A percentile compares a stretch with the other conserved stretches of the same genome.
phyloP scores from a whole-genome alignment of 2,113 vertebrate species.

The Myrmophylax atrothorax region DNA sequence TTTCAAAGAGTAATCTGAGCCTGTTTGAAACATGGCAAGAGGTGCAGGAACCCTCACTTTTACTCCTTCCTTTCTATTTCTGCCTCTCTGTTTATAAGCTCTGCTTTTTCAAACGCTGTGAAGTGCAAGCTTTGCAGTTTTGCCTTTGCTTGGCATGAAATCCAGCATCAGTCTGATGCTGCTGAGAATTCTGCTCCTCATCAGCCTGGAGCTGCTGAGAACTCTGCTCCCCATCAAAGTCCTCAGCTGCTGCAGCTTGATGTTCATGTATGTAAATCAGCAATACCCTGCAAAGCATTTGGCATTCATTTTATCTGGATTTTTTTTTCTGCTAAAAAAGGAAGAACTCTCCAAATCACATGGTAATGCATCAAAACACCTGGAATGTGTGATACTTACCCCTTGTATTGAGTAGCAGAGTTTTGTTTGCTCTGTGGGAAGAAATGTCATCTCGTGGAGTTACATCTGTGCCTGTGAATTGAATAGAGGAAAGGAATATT shows the following conservation, averaged over 20 bases:
- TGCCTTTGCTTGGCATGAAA: neutral
- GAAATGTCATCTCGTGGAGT: neutral
- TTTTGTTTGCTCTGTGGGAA: neutral
- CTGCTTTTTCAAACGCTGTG: neutral
- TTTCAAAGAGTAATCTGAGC: neutral
- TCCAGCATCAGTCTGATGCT: neutral
- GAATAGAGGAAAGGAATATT: neutral
- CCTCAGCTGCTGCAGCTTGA: neutral
- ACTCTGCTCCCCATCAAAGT: neutral
- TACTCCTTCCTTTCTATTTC: neutral
- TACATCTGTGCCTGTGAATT: neutral
- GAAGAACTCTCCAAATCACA: neutral
- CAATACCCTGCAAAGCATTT: neutral
- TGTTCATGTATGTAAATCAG: neutral
- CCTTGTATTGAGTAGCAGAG: fast-evolving
- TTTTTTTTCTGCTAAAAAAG: neutral
- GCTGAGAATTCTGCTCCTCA: neutral
- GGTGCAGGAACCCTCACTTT: neutral
- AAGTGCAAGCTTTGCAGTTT: slow-evolving; percentile 1
- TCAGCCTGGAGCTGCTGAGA: neutral
- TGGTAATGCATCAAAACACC: neutral
- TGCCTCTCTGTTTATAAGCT: neutral
- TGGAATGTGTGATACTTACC: neutral
- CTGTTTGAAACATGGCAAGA: neutral
- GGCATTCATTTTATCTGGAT: neutral